Evolutionary conservation across 2,797 vertebrate species (phyloP), one percentile per base, ranked within the genome.

Genomic region (Mallotus villosus): DNA sequence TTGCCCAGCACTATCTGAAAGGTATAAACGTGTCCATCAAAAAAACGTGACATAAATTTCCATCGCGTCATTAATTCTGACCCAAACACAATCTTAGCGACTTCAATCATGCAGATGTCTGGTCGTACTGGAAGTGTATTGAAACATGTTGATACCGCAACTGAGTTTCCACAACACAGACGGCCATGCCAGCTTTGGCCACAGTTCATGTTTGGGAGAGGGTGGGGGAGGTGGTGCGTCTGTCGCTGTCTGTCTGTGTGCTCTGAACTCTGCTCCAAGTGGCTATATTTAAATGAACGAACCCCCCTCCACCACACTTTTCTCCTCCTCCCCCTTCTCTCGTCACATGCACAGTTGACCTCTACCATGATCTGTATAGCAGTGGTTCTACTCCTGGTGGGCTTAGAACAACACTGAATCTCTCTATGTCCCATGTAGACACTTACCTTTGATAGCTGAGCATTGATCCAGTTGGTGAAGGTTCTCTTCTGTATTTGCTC

Each of bases 381-480:
- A 1, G 51, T 17, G 16, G 19, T 19, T 19, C 61, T 68, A 32
- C 16, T 41, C 53, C 63, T 16, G 8, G 51, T 71, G 34, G 11
- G 17, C 61, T 24, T 34, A 58, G 9, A 2, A 53, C 32, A 29
- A 68, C 25, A 34, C 55, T 6, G 46, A n/a, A 3, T 5, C 12
- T 12, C 58, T 22, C 51, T 58, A 11, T 58, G 51, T 58, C 27
- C 11, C 22, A 25, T 25, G 5, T 22, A 32, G 53, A 55, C 12
- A n/a, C 5, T 94, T 83, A 99, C 97, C 96, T 97, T 99, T 75
- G 92, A 90, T 81, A 99, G 77, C 87, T 98, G 91, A 67, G 95
- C 95, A 77, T 99, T 99, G 85, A 99, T 92, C 97, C 97, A 99
- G 85, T 95, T 97, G 68, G 96, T 97, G 82, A 99, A 99, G 14